These are phyloP conservation scores for Prolemur simus DNA, from an alignment of 2,113 vertebrate genomes.

Conservation along the genomic window DNA sequence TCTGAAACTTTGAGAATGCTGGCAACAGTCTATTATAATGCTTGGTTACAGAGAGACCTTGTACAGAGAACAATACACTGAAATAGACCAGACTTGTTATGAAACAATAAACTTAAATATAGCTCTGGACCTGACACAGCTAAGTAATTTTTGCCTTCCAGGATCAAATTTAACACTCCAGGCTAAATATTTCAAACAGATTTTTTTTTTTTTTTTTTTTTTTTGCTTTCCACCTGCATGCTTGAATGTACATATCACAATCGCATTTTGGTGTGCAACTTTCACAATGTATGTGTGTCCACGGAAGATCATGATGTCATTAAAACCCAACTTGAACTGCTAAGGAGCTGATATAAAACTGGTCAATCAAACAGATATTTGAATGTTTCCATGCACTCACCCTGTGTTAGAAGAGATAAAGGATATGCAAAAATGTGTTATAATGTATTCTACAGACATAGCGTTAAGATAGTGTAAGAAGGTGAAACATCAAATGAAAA, in stretches of 20 bases:
- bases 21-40: constrained; percentile 56
- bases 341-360: background rate
- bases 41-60: constrained; percentile 25
- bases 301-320: background rate
- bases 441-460: background rate
- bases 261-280: constrained; percentile 16
- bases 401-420: background rate
- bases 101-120: constrained; percentile 79
- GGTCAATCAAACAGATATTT: background rate
- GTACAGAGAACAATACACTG: constrained; percentile 36
- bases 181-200: constrained; percentile 35
- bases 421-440: background rate
- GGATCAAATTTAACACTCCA: constrained; percentile 50
- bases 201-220: constrained; percentile 11
- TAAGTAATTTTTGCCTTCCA: constrained; percentile 66
- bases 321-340: background rate
- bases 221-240: background rate
- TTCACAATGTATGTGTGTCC: background rate
- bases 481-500: background rate
- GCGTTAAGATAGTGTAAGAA: background rate
- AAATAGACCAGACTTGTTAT: constrained; percentile 64
- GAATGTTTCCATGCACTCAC: background rate
- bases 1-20: constrained; percentile 69
- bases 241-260: background rate
- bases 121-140: constrained; percentile 65